These are phyloP conservation scores for Pachydiplax longipennis DNA, from an alignment of 2,888 invertebrate species.

Conservation along the genomic window DNA sequence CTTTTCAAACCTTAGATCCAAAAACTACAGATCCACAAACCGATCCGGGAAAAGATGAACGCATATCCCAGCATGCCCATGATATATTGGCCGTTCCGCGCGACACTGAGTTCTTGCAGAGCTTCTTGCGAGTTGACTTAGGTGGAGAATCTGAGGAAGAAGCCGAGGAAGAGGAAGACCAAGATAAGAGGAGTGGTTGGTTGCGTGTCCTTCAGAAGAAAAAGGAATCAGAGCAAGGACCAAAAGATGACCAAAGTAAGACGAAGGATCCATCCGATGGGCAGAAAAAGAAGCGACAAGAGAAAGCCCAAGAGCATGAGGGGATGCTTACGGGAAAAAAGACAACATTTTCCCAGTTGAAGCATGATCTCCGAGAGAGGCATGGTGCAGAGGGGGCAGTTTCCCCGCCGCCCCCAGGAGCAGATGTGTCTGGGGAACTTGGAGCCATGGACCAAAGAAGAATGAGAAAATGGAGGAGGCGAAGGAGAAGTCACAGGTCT, in stretches of 20 bases:
- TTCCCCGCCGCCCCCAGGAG: not conserved
- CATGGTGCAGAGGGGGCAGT: conserved; percentile 18
- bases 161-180: conserved; percentile 13
- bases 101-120: conserved; percentile 79
- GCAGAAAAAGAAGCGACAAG: conserved; percentile 13
- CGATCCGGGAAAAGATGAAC: conserved; percentile 21
- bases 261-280: conserved; percentile 4
- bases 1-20: not conserved
- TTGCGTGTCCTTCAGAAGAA: not conserved
- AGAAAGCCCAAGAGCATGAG: conserved; percentile 46
- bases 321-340: conserved; percentile 47
- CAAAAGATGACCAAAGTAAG: conserved; percentile 4
- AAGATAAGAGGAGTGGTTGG: conserved; percentile 17
- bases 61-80: conserved; percentile 58
- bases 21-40: not conserved
- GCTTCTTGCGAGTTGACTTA: conserved; percentile 76
- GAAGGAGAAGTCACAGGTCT: conserved; percentile 48
- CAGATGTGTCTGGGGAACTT: conserved; percentile 8
- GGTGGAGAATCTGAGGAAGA: conserved; percentile 58
- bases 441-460: not conserved
- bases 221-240: not conserved
- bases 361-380: conserved; percentile 50
- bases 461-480: not conserved
- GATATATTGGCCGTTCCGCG: conserved; percentile 73
- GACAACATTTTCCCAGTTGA: conserved; percentile 54